Conservation (phyloP, 2,113 vertebrate species). For the Ameiurus melas region DNA sequence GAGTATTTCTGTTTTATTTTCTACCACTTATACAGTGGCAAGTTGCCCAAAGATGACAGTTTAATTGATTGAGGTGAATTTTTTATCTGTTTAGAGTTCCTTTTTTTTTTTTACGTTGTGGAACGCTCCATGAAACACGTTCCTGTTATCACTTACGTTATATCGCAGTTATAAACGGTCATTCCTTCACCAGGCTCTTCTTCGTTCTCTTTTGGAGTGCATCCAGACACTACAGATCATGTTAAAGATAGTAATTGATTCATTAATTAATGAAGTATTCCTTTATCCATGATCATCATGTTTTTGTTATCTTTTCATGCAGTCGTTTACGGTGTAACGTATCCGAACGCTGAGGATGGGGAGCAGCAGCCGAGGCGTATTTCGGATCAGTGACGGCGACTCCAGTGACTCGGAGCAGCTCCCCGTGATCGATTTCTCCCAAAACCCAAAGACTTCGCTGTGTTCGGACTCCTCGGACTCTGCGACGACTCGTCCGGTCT, state of each 20-base stretch:
- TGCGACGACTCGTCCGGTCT: not conserved
- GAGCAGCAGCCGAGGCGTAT: constrained; percentile 36
- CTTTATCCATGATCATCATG: not conserved
- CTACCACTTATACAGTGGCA: not conserved
- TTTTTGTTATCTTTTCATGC: not conserved
- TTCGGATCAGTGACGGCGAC: constrained; percentile 59
- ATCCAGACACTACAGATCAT: too few species aligned
- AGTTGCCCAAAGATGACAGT: not conserved
- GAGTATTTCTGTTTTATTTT: not conserved
- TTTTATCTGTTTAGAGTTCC: not conserved
- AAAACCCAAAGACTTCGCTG: constrained; percentile 35
- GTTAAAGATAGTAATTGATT: not conserved
- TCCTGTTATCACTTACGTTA: not conserved
- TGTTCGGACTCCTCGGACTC: constrained; percentile 43
- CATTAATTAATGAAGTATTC: not conserved
- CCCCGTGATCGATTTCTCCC: constrained; percentile 73
- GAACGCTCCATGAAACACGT: not conserved
- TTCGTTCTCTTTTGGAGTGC: not conserved
- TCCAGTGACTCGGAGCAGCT: constrained; percentile 73
- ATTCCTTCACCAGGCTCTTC: not conserved
- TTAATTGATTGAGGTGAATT: not conserved
- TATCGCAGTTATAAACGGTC: not conserved
- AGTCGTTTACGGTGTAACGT: not conserved
- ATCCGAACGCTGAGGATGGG: constrained; percentile 54
- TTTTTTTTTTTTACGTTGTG: not conserved